Conservation (phyloP, 2,113 vertebrate species). For the Pontoporia blainvillei region DNA sequence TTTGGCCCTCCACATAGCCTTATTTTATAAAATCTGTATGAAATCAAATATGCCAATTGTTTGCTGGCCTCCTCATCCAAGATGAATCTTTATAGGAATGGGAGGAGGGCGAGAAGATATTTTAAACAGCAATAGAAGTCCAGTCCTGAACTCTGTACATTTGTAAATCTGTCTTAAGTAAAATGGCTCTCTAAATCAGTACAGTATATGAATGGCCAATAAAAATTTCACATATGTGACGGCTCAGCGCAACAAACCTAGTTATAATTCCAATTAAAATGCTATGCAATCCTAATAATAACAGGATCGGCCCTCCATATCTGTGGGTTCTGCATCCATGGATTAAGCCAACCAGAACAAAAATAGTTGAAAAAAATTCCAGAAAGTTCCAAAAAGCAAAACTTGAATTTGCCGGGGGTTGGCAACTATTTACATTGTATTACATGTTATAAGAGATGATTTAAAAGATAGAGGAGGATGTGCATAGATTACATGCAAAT, state of each 20-base stretch:
- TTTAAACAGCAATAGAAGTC: neutral
- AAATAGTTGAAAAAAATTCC: neutral
- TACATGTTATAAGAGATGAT: neutral
- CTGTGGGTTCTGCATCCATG: neutral
- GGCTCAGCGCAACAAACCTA: neutral
- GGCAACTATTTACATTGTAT: neutral
- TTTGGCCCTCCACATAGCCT: neutral
- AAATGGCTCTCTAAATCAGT: neutral
- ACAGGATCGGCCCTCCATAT: neutral
- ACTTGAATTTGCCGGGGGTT: neutral
- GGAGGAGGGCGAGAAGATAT: neutral
- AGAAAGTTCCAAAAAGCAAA: neutral
- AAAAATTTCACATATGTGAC: neutral
- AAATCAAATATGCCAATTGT: neutral
- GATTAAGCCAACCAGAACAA: neutral
- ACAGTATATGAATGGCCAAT: neutral
- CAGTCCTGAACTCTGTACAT: neutral
- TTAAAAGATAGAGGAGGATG: neutral
- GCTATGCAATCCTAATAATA: neutral
- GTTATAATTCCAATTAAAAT: constrained; percentile 8
- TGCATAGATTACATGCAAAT: neutral
- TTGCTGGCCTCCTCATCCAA: neutral
- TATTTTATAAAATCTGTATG: constrained; percentile 7
- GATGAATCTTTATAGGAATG: neutral
- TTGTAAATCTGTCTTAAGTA: neutral